Conservation (phyloP, 2,888 invertebrate genomes). For the Phoenoteleia sp. region DNA sequence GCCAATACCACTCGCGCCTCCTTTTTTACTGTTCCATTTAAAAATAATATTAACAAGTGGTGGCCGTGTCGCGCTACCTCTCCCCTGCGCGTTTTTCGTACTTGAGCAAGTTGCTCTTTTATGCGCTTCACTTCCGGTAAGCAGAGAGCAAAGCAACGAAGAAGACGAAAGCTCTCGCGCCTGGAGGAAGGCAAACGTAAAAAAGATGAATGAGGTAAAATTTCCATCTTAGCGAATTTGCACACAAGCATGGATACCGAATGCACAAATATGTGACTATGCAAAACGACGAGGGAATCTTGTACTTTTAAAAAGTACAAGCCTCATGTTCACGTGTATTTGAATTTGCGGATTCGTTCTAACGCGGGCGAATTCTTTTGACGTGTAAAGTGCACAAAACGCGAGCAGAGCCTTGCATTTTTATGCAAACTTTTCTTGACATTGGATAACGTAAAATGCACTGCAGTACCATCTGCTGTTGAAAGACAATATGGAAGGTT, state of each 20-base stretch:
- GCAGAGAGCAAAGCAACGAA: slow-evolving; percentile 54
- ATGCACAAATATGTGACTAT: slow-evolving; percentile 63
- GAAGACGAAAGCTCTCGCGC: slow-evolving; percentile 48
- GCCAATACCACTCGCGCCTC: slow-evolving; percentile 62
- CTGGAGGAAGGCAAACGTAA: slow-evolving; percentile 49
- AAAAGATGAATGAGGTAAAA: slow-evolving; percentile 54
- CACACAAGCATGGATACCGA: slow-evolving; percentile 48
- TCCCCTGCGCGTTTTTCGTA: slow-evolving; percentile 25
- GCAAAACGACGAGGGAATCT: slow-evolving; percentile 53
- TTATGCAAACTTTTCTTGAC: slow-evolving; percentile 70
- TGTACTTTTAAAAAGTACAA: slow-evolving; percentile 58
- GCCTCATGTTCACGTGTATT: slow-evolving; percentile 52
- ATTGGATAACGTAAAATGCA: slow-evolving; percentile 58
- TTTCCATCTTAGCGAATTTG: slow-evolving; percentile 48
- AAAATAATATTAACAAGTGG: slow-evolving; percentile 68
- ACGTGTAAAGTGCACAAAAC: slow-evolving; percentile 64
- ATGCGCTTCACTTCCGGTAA: slow-evolving; percentile 57
- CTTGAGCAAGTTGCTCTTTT: slow-evolving; percentile 38
- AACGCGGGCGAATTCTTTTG: slow-evolving; percentile 50
- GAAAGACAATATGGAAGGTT: slow-evolving; percentile 66
- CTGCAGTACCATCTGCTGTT: slow-evolving; percentile 58
- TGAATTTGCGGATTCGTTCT: slow-evolving; percentile 64
- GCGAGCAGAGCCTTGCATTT: slow-evolving; percentile 52
- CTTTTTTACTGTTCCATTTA: slow-evolving; percentile 28
- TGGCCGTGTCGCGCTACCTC: slow-evolving; percentile 5